phyloP scores from a whole-genome alignment of 2,797 vertebrate genomes.

The Vespertilio murinus region DNA sequence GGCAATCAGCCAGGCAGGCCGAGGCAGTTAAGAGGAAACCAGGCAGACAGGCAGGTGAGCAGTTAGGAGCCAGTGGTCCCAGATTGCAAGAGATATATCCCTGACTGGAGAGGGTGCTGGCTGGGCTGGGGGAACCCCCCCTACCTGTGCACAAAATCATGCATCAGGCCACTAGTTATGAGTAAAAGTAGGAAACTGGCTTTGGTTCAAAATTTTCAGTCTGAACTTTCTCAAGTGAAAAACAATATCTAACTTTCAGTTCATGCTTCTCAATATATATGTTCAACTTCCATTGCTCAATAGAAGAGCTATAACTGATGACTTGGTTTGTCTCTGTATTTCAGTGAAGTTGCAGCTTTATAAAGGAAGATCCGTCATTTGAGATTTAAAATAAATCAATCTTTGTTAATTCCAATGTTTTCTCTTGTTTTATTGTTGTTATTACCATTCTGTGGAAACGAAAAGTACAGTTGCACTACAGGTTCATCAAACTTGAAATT shows the following conservation, averaged over 20 bases:
- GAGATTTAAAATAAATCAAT: slow-evolving; percentile 73
- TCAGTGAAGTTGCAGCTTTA: slow-evolving; percentile 68
- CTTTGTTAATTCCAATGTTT: slow-evolving; percentile 77
- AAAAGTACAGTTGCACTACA: slow-evolving; percentile 69
- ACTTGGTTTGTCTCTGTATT: slow-evolving; percentile 36
- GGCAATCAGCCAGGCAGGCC: too few species aligned
- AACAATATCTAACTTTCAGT: neutral
- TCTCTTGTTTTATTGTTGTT: slow-evolving; percentile 75
- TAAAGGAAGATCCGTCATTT: slow-evolving; percentile 78
- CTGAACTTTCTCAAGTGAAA: slow-evolving; percentile 58
- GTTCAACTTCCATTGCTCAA: neutral
- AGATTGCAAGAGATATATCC: too few species aligned
- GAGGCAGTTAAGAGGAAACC: too few species aligned
- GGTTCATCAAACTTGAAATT: slow-evolving; percentile 75
- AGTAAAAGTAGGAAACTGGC: slow-evolving; percentile 39
- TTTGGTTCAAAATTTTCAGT: slow-evolving; percentile 53
- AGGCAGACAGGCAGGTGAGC: too few species aligned
- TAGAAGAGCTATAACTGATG: slow-evolving; percentile 68
- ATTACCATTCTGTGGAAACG: slow-evolving; percentile 61
- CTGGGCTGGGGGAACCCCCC: too few species aligned
- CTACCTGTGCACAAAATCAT: too few species aligned
- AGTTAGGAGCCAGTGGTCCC: too few species aligned
- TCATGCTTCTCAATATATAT: neutral
- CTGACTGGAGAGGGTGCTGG: too few species aligned
- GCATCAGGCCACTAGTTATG: neutral